These are phyloP conservation scores for Zonitis immaculata DNA, from an alignment of 2,888 invertebrate species.

Conservation along the genomic window DNA sequence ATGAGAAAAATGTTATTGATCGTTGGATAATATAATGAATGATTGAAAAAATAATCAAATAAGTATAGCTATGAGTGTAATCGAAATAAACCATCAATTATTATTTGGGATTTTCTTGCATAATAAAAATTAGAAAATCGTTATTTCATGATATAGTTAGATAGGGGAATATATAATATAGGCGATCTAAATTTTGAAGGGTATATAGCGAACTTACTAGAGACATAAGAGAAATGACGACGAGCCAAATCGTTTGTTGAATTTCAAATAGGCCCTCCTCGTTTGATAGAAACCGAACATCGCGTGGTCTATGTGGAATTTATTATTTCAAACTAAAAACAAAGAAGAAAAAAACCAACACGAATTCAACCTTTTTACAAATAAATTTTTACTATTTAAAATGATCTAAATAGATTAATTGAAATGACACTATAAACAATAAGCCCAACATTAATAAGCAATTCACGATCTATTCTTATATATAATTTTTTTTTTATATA, in stretches of 20 bases:
- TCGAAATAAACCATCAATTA: too few relatives aligned
- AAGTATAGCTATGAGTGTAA: too few relatives aligned
- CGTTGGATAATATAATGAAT: not conserved
- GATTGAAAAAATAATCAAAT: not conserved
- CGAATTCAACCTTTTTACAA: slow-evolving; percentile 15
- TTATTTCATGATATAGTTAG: too few relatives aligned
- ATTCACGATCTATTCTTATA: slow-evolving; percentile 31
- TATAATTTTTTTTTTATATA: slow-evolving; percentile 26
- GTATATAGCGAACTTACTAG: slow-evolving; percentile 45
- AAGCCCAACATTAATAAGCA: slow-evolving; percentile 5
- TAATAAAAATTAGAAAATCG: not conserved
- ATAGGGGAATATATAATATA: too few relatives aligned
- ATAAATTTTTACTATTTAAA: not conserved
- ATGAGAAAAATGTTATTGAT: not conserved
- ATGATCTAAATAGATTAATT: not conserved
- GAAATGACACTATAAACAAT: not conserved
- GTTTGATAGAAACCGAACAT: slow-evolving; percentile 33
- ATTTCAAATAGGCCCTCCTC: slow-evolving; percentile 44
- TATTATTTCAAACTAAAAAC: too few relatives aligned
- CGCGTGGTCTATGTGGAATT: slow-evolving; percentile 33
- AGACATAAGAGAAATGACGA: slow-evolving; percentile 45
- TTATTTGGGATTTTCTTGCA: too few relatives aligned
- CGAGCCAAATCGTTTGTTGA: slow-evolving; percentile 46
- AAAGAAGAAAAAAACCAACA: too few relatives aligned
- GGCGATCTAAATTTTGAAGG: slow-evolving; percentile 45